Conservation (phyloP, 2,797 vertebrate species). For the Coreius guichenoti region DNA sequence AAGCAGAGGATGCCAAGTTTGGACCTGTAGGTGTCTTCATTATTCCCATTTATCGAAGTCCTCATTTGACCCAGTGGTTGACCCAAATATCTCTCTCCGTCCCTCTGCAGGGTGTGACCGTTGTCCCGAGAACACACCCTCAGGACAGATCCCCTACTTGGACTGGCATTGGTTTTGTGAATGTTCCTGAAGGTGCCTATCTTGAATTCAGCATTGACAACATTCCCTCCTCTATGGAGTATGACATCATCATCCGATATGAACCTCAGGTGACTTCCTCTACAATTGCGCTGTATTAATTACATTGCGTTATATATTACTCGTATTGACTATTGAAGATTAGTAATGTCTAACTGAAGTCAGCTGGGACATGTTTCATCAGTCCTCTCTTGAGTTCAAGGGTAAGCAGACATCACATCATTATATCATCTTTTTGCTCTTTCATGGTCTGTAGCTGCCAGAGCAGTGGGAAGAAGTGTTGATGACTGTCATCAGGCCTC, state of each 20-base stretch:
- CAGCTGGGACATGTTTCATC: constrained; percentile 22
- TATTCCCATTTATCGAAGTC: not conserved
- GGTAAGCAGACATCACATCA: constrained; percentile 4
- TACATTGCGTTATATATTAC: not conserved
- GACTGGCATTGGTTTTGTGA: constrained; percentile 93
- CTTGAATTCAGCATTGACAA: constrained; percentile 93
- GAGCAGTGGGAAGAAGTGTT: constrained; percentile 97
- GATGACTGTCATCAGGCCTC: constrained; percentile 86
- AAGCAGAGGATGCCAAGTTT: constrained; percentile 89
- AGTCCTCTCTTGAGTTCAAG: constrained; percentile 1
- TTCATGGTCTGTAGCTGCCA: constrained; percentile 80
- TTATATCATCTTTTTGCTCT: constrained; percentile 14
- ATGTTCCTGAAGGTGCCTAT: constrained; percentile 90
- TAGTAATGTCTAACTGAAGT: not conserved
- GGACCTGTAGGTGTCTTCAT: constrained; percentile 86
- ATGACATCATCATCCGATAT: constrained; percentile 92
- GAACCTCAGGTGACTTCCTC: constrained; percentile 89
- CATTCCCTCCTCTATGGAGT: constrained; percentile 96
- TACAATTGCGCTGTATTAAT: not conserved
- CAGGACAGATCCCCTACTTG: constrained; percentile 90
- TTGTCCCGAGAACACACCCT: constrained; percentile 85
- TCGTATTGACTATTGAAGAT: not conserved
- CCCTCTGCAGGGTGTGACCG: constrained; percentile 81
- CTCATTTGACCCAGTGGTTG: not conserved
- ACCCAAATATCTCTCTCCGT: not conserved